A percentile compares a stretch with the other conserved stretches of the same genome.
These are phyloP conservation scores for Helicoverpa assulta DNA, from an alignment of 2,888 invertebrate genomes.

Conservation along the genomic window DNA sequence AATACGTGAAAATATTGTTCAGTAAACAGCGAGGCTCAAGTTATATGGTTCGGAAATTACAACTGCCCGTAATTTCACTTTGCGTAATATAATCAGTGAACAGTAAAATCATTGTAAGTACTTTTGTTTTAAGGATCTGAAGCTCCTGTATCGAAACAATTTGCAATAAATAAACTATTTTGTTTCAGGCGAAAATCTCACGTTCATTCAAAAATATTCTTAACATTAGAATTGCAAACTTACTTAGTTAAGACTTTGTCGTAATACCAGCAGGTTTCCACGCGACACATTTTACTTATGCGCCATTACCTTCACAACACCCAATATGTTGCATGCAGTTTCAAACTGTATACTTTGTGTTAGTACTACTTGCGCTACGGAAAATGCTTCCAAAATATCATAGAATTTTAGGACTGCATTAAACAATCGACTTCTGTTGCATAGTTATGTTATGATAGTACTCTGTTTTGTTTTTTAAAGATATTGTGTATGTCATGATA, in stretches of 20 bases:
- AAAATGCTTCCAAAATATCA: slow-evolving; percentile 33
- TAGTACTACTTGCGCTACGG: slow-evolving; percentile 21
- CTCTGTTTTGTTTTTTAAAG: slow-evolving; percentile 1
- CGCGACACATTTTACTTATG: slow-evolving; percentile 43
- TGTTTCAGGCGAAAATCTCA: not conserved
- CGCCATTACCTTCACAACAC: slow-evolving; percentile 53
- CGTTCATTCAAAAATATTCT: slow-evolving; percentile 15
- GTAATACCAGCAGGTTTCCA: slow-evolving; percentile 35
- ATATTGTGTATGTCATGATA: too few relatives aligned
- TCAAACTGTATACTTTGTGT: slow-evolving; percentile 39
- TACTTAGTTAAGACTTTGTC: slow-evolving; percentile 37
- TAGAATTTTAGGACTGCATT: slow-evolving; percentile 27
- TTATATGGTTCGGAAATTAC: slow-evolving; percentile 51
- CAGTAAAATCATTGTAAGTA: slow-evolving; percentile 12
- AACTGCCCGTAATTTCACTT: slow-evolving; percentile 37
- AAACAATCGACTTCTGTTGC: slow-evolving; percentile 29
- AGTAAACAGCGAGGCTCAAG: slow-evolving; percentile 29
- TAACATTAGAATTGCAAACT: slow-evolving; percentile 26
- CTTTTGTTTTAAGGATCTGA: slow-evolving; percentile 9
- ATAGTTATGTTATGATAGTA: not conserved
- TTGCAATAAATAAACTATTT: too few relatives aligned
- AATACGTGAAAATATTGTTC: slow-evolving; percentile 32
- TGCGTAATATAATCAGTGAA: slow-evolving; percentile 33
- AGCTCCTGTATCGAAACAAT: not conserved
- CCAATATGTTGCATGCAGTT: slow-evolving; percentile 53